Percentiles rank a stretch among this genome's conserved stretches.
Evolutionary conservation across 2,113 vertebrate species (phyloP).

Genomic region (Chrysochloris asiatica): DNA sequence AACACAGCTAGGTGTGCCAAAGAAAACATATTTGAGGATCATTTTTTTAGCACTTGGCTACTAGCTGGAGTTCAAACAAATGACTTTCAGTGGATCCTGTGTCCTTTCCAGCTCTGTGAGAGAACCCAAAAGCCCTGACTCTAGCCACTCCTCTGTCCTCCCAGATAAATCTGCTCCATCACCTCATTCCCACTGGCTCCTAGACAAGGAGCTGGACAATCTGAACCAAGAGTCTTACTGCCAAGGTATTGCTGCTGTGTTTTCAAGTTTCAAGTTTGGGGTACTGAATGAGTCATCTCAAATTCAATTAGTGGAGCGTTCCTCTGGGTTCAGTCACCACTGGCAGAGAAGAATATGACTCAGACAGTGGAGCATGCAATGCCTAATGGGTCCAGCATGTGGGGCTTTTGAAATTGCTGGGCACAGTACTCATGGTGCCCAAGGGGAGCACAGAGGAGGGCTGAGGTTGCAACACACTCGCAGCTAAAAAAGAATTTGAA

Average conservation of each 20-base stretch:
- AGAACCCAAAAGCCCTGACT: not conserved
- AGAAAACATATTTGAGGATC: constrained; percentile 19
- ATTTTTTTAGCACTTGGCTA: constrained; percentile 29
- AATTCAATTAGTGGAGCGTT: constrained; percentile 53
- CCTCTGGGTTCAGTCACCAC: constrained; percentile 26
- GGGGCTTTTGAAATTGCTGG: constrained; percentile 47
- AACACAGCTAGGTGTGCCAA: constrained; percentile 51
- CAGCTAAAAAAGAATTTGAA: constrained; percentile 40
- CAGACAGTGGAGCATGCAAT: constrained; percentile 25
- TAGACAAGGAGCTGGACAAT: not conserved
- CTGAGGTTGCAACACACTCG: constrained; percentile 14
- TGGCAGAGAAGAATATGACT: constrained; percentile 62
- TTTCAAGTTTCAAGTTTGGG: constrained; percentile 54
- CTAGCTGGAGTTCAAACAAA: not conserved
- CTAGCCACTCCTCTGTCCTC: not conserved
- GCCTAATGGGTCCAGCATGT: constrained; percentile 69
- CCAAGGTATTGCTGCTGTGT: constrained; percentile 24
- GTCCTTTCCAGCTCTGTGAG: not conserved
- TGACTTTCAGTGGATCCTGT: not conserved
- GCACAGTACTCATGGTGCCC: constrained; percentile 27
- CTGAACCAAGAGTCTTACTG: constrained; percentile 32
- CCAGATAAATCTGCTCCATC: no score
- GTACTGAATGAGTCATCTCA: constrained; percentile 61
- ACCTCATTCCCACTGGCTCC: not conserved
- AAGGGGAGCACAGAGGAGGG: constrained; percentile 27